Evolutionary conservation across 1,140 invertebrate genomes (phyloP).

Genomic region (Delia radicum): DNA sequence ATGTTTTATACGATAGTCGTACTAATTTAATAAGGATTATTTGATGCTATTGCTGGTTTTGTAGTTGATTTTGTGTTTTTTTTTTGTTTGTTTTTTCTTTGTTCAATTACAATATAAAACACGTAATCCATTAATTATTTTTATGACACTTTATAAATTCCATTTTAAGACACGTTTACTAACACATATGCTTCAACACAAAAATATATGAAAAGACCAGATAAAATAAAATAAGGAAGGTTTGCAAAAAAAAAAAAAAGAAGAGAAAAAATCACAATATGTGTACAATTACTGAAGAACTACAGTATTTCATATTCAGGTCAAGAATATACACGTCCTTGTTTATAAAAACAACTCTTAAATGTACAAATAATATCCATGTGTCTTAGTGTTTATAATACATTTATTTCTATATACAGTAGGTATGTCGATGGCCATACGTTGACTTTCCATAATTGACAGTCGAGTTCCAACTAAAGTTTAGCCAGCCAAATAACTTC

Average conservation of each 20-base stretch:
- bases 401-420: no score
- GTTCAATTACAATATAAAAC: conserved; percentile 16
- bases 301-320: not conserved
- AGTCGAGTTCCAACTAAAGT: no score
- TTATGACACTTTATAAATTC: conserved; percentile 16
- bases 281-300: not conserved
- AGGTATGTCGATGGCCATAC: no score
- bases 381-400: not conserved
- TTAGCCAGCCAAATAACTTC: no score
- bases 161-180: conserved; percentile 3
- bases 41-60: not conserved
- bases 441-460: no score
- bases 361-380: not conserved
- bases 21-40: not conserved
- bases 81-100: not conserved
- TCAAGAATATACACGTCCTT: not conserved
- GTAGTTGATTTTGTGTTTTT: not conserved
- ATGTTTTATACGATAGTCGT: not conserved
- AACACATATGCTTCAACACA: not conserved
- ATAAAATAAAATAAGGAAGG: not conserved
- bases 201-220: not conserved
- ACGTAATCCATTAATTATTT: conserved; percentile 22
- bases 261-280: not conserved
- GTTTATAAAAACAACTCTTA: not conserved
- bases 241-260: no score